A percentile compares a stretch with the other conserved stretches of the same genome.
Evolutionary conservation across 2,113 vertebrate species (phyloP).

Genomic region (Atlantisia rogersi): DNA sequence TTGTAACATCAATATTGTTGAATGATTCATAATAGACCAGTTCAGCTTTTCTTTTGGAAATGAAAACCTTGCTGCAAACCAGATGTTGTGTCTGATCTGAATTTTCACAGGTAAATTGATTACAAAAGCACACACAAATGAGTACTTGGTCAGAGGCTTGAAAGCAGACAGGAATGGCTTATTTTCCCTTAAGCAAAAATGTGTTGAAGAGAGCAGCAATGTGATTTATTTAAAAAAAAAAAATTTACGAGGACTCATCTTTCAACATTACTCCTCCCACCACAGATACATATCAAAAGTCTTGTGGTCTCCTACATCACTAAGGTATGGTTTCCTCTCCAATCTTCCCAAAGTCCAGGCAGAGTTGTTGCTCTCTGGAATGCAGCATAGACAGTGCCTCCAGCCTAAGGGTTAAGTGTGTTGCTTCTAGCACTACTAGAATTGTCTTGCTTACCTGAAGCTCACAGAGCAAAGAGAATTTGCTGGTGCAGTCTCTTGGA

Average conservation of each 20-base stretch:
- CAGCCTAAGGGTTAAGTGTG: not conserved
- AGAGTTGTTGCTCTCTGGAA: not conserved
- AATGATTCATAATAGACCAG: slow-evolving; percentile 22
- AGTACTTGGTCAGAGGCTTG: not conserved
- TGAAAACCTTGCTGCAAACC: not conserved
- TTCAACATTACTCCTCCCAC: not conserved
- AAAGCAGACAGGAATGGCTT: not conserved
- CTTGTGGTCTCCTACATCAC: not conserved
- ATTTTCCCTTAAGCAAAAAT: not conserved
- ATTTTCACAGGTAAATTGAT: not conserved
- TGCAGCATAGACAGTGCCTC: not conserved
- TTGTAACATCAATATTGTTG: not conserved
- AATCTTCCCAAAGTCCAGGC: not conserved
- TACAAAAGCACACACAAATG: not conserved
- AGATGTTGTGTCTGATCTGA: slow-evolving; percentile 11
- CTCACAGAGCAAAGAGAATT: not conserved
- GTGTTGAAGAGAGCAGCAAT: not conserved
- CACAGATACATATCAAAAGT: not conserved
- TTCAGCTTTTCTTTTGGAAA: not conserved
- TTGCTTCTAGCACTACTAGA: not conserved
- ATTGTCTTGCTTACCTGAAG: not conserved
- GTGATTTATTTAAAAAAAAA: not conserved
- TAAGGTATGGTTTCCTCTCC: not conserved
- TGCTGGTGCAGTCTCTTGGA: not conserved
- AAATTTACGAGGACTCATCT: not conserved